Conservation (phyloP, 92 coral and sea anemone genomes). For the Diadumene lineata region DNA sequence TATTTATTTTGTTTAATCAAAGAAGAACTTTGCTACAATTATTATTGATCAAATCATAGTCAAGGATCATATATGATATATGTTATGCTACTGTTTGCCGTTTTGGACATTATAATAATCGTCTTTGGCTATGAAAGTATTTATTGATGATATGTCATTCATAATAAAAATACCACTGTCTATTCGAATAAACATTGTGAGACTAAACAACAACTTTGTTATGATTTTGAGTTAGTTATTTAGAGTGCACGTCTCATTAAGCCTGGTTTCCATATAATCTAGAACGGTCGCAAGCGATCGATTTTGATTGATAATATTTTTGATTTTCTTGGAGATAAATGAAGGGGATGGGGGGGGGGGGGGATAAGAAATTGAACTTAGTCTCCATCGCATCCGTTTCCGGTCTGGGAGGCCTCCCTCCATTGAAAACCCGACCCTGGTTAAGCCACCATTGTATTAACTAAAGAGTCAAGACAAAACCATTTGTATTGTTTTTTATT, state of each 20-base stretch:
- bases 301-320: not conserved
- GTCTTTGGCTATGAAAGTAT: slow-evolving; percentile 37
- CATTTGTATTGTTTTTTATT: no score
- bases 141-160: slow-evolving; percentile 48
- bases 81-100: slow-evolving; percentile 44
- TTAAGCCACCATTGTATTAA: no score
- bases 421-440: no score
- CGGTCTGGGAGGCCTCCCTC: no score
- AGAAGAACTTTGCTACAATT: slow-evolving; percentile 33
- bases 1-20: slow-evolving; percentile 45
- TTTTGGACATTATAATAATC: slow-evolving; percentile 7
- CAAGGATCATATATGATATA: slow-evolving; percentile 32
- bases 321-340: no score
- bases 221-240: not conserved
- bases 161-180: slow-evolving; percentile 28
- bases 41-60: slow-evolving; percentile 8
- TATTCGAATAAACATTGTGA: slow-evolving; percentile 40
- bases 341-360: not conserved
- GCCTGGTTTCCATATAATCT: not conserved
- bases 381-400: no score
- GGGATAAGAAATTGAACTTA: no score
- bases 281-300: not conserved
- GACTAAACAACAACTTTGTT: not conserved
- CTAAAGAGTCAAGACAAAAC: no score
- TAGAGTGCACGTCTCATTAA: not conserved